Evolutionary conservation across 2,113 vertebrate genomes (phyloP).

Genomic region (Nothoprocta pentlandii): DNA sequence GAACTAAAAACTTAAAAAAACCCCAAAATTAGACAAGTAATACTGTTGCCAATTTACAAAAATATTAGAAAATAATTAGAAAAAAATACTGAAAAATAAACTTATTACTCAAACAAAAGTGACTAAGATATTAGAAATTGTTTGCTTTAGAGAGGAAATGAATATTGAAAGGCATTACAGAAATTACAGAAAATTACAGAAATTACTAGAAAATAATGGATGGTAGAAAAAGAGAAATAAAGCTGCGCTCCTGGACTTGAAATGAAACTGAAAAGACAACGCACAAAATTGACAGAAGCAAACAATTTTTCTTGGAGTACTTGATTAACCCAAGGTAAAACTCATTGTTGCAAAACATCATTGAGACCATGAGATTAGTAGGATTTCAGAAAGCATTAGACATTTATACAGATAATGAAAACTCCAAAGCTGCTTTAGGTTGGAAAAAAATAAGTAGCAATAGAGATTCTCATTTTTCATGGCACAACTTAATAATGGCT

Average conservation of each 20-base stretch:
- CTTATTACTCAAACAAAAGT: not conserved
- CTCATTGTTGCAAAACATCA: not conserved
- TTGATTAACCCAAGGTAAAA: conserved; percentile 30
- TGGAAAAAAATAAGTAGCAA: not conserved
- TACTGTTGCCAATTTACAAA: not conserved
- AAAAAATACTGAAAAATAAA: not conserved
- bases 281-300: not conserved
- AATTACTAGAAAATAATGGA: not conserved
- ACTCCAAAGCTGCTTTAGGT: not conserved
- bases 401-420: not conserved
- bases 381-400: not conserved
- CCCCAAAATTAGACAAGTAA: not conserved
- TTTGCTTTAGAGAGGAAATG: not conserved
- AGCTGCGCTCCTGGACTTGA: not conserved
- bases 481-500: not conserved
- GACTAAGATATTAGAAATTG: not conserved
- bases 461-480: not conserved
- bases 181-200: not conserved
- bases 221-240: not conserved
- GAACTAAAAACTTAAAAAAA: not conserved
- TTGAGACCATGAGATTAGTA: not conserved
- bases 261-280: conserved; percentile 6
- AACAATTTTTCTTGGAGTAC: not conserved
- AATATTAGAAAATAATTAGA: not conserved
- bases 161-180: not conserved